Evolutionary conservation across 2,113 vertebrate species (phyloP).

Genomic region (Noctilio leporinus): DNA sequence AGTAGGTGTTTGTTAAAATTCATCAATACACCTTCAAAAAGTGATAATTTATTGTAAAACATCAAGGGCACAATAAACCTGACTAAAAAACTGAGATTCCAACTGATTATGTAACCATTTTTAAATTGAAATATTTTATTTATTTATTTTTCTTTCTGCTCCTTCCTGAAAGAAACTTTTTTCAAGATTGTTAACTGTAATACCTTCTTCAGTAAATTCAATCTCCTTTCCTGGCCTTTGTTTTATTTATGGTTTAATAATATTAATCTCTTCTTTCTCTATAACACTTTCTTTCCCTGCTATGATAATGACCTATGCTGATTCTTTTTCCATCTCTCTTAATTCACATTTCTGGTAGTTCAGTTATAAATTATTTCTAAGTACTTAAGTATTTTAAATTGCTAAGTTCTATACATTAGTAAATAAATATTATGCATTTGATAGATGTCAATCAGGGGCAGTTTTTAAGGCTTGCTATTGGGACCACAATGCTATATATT

Average conservation of each 20-base stretch:
- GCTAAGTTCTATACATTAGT: not conserved
- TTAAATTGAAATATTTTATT: not conserved
- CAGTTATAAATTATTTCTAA: not conserved
- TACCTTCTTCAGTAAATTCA: not conserved
- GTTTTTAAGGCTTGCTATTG: not conserved
- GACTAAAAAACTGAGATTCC: not conserved
- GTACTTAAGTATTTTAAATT: not conserved
- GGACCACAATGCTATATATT: not conserved
- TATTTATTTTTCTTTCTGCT: not conserved
- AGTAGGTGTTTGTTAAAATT: not conserved
- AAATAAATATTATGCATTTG: not conserved
- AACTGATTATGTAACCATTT: not conserved
- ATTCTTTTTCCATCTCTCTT: not conserved
- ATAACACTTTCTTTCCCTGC: not conserved
- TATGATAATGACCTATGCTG: not conserved
- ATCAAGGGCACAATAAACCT: not conserved
- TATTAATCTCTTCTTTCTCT: not conserved
- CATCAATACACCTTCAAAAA: not conserved
- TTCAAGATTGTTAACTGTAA: not conserved
- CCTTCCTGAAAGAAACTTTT: not conserved
- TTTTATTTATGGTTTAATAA: not conserved
- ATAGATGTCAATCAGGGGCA: not conserved
- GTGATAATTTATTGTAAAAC: not conserved
- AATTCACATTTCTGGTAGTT: not conserved
- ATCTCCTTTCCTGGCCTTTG: not conserved